Evolutionary conservation across 2,113 vertebrate genomes (phyloP), one percentile per base, ranked within the genome.

Genomic region (Artemisiospiza belli): DNA sequence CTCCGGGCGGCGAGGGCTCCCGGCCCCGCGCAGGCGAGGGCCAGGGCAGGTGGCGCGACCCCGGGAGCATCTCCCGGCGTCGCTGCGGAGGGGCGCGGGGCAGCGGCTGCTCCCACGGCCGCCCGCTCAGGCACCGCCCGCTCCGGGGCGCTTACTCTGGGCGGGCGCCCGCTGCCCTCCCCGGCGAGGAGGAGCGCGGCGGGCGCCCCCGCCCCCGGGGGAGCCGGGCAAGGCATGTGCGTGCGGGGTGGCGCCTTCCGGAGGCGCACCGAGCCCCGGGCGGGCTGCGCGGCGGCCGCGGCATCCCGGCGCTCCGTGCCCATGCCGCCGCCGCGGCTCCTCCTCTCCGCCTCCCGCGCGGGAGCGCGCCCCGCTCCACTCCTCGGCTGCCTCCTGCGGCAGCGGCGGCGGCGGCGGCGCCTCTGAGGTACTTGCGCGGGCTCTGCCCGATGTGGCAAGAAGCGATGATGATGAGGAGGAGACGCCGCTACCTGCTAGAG

Each of bases 391-490:
- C 90, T 90, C 87, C 87, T 90, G 77, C 94, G 54, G 90, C 93
- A 87, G 87, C 82, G 21, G 69, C 89, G 18, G 80, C 52, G 52
- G 52, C 94, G 52, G 52, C 94, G 76, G 83, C 87, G 63, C 64
- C 92, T 67, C 89, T 87, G 82, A 90, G 73, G 59, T 90, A 93
- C 79, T 85, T 87, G 89, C 35, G 73, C 87, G 77, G 75, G 92
- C 72, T 80, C 69, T 81, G 77, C 93, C 92, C 98, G 97, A 98
- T 98, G 98, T 98, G 98, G 98, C 98, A 96, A 81, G 98, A 98
- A 83, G 98, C 99, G 95, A 99, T 99, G 98, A 99, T 99, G 98
- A 98, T 96, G 75, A 98, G 99, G 98, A 98, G 98, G 63, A 98
- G 99, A 96, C 99, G 96, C 79, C 98, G 98, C 93, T 98, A 98